Evolutionary conservation across 2,888 invertebrate genomes (phyloP).

Genomic region (Barypeithes pellucidus): DNA sequence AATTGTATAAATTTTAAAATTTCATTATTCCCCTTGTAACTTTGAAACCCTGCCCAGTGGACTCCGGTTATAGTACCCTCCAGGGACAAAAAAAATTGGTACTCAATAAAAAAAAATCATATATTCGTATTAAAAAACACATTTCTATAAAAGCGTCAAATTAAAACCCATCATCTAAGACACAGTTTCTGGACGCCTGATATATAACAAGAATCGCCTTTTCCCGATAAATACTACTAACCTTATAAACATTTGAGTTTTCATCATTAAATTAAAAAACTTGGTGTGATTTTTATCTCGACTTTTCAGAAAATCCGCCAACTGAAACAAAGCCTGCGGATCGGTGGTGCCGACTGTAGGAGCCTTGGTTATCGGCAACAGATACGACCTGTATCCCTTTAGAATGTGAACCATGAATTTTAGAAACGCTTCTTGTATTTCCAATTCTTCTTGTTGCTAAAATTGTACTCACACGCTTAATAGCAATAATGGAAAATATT

Average conservation of each 20-base stretch:
- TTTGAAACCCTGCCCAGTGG: no score
- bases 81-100: no score
- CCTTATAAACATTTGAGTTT: slow-evolving; percentile 97
- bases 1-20: no score
- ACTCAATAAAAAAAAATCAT: no score
- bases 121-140: no score
- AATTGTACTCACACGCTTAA: slow-evolving; percentile 54
- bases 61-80: no score
- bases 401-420: slow-evolving; percentile 95
- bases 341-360: slow-evolving; percentile 96
- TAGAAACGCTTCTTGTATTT: slow-evolving; percentile 97
- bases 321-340: slow-evolving; percentile 94
- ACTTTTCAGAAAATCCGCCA: slow-evolving; percentile 90
- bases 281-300: slow-evolving; percentile 91
- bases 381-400: slow-evolving; percentile 89
- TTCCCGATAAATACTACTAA: slow-evolving; percentile 14
- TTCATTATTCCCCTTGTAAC: no score
- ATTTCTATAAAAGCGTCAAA: no score
- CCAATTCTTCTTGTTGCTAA: slow-evolving; percentile 89
- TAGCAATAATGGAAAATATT: no score
- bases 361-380: slow-evolving; percentile 94
- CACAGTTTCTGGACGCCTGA: no score
- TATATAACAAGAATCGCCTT: no score
- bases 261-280: slow-evolving; percentile 91
- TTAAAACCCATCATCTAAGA: no score